Evolutionary conservation across 2,113 vertebrate genomes (phyloP).

Genomic region (Bos indicus): DNA sequence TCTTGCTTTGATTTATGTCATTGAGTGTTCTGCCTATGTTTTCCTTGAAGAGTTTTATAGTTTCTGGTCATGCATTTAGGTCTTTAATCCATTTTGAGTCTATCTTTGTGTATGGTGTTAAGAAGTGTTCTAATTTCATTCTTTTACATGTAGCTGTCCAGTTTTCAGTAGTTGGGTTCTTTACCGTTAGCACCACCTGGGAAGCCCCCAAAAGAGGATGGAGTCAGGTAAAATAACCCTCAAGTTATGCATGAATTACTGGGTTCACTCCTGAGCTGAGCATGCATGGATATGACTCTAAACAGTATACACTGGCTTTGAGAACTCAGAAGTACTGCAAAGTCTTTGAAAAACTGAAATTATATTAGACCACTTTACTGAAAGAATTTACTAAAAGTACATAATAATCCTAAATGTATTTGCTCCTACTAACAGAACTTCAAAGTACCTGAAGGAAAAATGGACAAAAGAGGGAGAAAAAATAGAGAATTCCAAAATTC

Average conservation of each 20-base stretch:
- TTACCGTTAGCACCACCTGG: background rate
- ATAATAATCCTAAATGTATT: background rate
- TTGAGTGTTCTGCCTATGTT: background rate
- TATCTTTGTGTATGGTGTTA: background rate
- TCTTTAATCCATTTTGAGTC: background rate
- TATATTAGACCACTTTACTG: background rate
- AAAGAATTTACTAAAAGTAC: background rate
- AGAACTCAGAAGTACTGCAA: background rate
- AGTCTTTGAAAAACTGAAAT: slow-evolving; percentile 26
- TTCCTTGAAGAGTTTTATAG: background rate
- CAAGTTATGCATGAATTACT: background rate
- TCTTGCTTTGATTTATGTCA: background rate
- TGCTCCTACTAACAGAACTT: background rate
- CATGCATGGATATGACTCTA: background rate
- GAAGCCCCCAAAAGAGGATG: background rate
- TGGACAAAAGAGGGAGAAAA: background rate
- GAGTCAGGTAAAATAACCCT: background rate
- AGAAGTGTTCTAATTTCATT: background rate
- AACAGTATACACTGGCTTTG: background rate
- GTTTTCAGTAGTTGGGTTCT: background rate
- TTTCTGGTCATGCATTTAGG: background rate
- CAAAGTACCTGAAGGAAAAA: background rate
- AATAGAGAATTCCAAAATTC: background rate
- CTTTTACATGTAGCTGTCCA: background rate
- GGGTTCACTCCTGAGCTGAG: background rate